Evolutionary conservation across 2,113 vertebrate genomes (phyloP).

Genomic region (Eidolon helvum): DNA sequence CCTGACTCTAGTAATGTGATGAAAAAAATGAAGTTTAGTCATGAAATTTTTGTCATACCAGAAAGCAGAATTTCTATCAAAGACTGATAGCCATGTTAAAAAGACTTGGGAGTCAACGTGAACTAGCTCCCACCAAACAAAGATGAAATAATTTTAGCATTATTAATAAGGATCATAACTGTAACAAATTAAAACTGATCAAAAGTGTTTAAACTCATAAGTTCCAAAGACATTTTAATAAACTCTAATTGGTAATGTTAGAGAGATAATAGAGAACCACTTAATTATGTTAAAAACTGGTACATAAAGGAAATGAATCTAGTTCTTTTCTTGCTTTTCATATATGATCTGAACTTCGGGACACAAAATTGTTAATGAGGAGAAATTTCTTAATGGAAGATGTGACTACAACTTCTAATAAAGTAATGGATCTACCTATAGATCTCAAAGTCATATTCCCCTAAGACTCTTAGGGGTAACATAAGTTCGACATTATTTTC

Average conservation of each 20-base stretch:
- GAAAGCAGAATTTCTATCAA: neutral
- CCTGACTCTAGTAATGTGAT: neutral
- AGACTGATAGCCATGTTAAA: neutral
- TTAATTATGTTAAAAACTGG: constrained; percentile 1
- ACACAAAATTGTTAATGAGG: neutral
- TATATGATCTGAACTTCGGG: neutral
- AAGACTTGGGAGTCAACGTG: neutral
- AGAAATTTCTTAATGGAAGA: neutral
- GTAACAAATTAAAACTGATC: neutral
- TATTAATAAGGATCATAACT: neutral
- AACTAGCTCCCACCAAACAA: neutral
- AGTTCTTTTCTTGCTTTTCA: neutral
- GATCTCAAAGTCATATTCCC: neutral
- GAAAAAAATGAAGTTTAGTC: neutral
- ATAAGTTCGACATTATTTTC: neutral
- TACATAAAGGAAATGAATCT: neutral
- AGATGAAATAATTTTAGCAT: neutral
- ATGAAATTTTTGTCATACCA: neutral
- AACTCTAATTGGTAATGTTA: neutral
- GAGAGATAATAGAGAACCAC: neutral
- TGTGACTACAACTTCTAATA: neutral
- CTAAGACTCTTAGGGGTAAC: neutral
- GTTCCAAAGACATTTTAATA: neutral
- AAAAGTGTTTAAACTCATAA: neutral
- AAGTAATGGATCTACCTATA: neutral